Percentiles rank a stretch among this genome's conserved stretches.
These are phyloP conservation scores for Phlogophora meticulosa DNA, from an alignment of 2,888 invertebrate species.

Conservation along the genomic window DNA sequence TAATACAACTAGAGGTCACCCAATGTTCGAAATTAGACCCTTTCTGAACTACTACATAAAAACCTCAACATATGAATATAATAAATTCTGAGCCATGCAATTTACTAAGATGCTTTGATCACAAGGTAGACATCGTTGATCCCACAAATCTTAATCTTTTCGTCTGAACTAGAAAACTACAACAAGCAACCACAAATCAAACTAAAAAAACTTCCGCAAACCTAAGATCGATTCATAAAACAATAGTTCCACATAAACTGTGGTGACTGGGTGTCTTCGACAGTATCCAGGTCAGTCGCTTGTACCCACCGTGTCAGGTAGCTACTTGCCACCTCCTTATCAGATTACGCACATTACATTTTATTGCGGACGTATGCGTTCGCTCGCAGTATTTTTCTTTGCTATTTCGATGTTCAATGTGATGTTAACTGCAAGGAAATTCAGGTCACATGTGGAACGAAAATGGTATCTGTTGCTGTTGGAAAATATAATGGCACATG, in stretches of 20 bases:
- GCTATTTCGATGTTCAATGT: conserved; percentile 9
- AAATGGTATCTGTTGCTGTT: neutral
- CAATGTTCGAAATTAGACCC: no score
- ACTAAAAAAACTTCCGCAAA: neutral
- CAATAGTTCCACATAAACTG: conserved; percentile 3
- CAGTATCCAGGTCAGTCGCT: neutral
- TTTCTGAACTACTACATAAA: no score
- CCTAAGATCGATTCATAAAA: neutral
- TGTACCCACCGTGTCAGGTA: conserved; percentile 18
- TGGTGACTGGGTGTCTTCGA: conserved; percentile 3
- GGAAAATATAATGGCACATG: no score
- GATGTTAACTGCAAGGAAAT: neutral
- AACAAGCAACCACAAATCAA: no score
- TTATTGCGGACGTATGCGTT: conserved; percentile 35
- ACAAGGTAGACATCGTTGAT: no score
- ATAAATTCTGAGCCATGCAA: no score
- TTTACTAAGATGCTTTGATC: no score
- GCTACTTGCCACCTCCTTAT: conserved; percentile 20
- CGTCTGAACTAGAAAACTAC: no score
- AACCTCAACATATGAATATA: no score
- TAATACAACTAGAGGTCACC: no score
- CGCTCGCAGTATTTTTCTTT: conserved; percentile 3
- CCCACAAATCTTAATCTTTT: no score
- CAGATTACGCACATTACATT: conserved; percentile 34
- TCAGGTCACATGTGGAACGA: neutral